A percentile compares a stretch with the other conserved stretches of the same genome.
phyloP scores from a whole-genome alignment of 2,113 vertebrate species.

The Alouatta palliata region DNA sequence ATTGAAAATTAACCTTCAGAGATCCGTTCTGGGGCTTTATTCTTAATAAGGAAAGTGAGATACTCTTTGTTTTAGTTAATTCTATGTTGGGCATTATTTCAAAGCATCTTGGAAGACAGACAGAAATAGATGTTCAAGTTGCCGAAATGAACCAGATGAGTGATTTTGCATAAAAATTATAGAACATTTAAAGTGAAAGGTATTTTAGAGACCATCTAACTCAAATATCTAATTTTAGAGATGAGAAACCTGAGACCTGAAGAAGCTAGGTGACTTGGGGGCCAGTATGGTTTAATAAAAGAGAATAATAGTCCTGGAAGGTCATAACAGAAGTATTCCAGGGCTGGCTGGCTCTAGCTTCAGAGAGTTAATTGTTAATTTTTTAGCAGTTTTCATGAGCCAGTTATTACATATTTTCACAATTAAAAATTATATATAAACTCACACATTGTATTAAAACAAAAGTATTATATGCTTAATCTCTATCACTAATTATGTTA shows the following conservation, averaged over 20 bases:
- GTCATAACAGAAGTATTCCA: background rate
- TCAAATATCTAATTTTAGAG: background rate
- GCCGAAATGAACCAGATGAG: background rate
- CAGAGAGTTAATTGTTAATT: background rate
- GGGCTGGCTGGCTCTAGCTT: background rate
- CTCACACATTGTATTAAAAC: background rate
- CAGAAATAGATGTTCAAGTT: background rate
- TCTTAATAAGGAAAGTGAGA: background rate
- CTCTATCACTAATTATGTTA: background rate
- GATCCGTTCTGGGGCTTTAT: background rate
- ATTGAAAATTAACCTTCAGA: background rate
- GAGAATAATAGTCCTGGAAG: background rate
- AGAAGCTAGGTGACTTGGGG: background rate
- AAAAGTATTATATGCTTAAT: background rate
- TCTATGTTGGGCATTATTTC: background rate
- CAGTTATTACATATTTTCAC: background rate
- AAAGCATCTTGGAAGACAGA: background rate
- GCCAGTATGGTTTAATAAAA: background rate
- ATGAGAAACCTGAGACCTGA: background rate
- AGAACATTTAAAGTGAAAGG: background rate
- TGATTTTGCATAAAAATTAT: conserved; percentile 20
- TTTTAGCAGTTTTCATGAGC: conserved; percentile 28
- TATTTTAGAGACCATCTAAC: background rate
- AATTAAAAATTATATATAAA: background rate
- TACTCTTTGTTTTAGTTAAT: conserved; percentile 18